A percentile compares a stretch with the other conserved stretches of the same genome.
Evolutionary conservation across 2,113 vertebrate species (phyloP).

Genomic region (human (Homo sapiens)): GRCh38 chr4:27008001-27008500

Average conservation of each 20-base stretch:
- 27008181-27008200: conserved; percentile 9
- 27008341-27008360: conserved; percentile 1
- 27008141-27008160: conserved; percentile 44
- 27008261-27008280: conserved; percentile 30
- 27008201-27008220: conserved; percentile 32
- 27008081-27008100: not conserved
- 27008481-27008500: conserved; percentile 98
- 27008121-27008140: conserved; percentile 33
- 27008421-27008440: conserved; percentile 98
- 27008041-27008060: conserved; percentile 64
- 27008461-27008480: conserved; percentile 98
- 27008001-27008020: conserved; percentile 76
- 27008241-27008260: conserved; percentile 53
- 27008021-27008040: conserved; percentile 70
- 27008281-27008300: conserved; percentile 40
- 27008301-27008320: conserved; percentile 49
- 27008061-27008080: conserved; percentile 62
- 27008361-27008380: not conserved
- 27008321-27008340: conserved; percentile 58
- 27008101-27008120: conserved; percentile 61
- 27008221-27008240: not conserved
- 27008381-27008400: not conserved
- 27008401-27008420: conserved; percentile 48
- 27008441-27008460: conserved; percentile 96
- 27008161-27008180: conserved; percentile 41